Evolutionary conservation across 1,140 invertebrate species (phyloP), one percentile per base, ranked within the genome.

Genomic region (Drosophila kohkoa): DNA sequence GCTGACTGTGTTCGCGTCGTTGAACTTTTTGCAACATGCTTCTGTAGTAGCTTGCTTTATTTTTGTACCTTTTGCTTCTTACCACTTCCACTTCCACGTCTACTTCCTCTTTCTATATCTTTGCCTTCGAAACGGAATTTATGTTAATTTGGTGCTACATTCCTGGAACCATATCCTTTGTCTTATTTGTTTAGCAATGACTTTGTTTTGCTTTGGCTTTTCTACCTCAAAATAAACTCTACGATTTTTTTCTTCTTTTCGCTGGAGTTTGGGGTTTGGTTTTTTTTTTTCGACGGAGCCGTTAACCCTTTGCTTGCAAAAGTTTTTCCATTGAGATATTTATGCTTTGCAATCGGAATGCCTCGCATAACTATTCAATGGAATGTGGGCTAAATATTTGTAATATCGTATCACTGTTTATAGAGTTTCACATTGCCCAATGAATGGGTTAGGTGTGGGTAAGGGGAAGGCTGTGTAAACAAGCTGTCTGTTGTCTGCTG

Each of bases 71-170:
- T 65, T 69, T 46, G 35, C 60, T 63, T 43, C 3, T 45, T 49
- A 49, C 70, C 57, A 62, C 48, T 35, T 5, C 8, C 7, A 2
- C 1, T 11, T 11, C 3, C 11, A 10, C 35, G 8, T 10, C 10
- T 10, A 11, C n/a, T n/a, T 59, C 52, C 65, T 68, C 65, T 25
- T 25, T 25, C 20, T 25, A 25, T 25, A 25, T 25, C 48, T 45
- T 49, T 51, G 59, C 54, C 58, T 69, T 25, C 38, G 7, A 65
- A 71, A 66, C 66, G 81, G 83, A 88, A 88, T 88, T 88, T 88
- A 89, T 88, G 83, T 88, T 88, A 88, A 88, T 88, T 89, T 78
- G 74, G 59, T 87, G 75, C 75, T 62, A 63, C 71, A 86, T 86
- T 79, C 77, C 63, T 58, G 64, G 41, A 48, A 71, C 68, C 65